These are phyloP conservation scores for Caenorhabditis sinica DNA, from an alignment of 2,888 invertebrate genomes.

Conservation along the genomic window DNA sequence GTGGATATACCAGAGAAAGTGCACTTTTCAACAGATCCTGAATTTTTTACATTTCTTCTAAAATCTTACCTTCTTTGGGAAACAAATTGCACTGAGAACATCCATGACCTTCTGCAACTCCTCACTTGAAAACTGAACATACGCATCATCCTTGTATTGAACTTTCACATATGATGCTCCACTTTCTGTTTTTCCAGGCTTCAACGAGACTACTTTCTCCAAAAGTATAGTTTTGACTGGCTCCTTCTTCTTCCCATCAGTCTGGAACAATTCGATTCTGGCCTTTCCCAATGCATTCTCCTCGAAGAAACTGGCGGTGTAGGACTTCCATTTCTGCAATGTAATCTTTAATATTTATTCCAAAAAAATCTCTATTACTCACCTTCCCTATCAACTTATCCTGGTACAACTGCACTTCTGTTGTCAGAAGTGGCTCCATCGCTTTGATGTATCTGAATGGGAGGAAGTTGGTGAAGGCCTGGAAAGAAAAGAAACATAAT, in stretches of 20 bases:
- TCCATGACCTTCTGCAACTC: conserved; percentile 53
- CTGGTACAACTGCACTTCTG: conserved; percentile 59
- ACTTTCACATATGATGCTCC: conserved; percentile 55
- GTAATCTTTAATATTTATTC: background rate
- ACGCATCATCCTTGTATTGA: conserved; percentile 49
- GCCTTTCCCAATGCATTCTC: conserved; percentile 57
- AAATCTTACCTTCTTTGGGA: conserved; percentile 62
- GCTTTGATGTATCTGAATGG: conserved; percentile 30
- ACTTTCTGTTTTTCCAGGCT: conserved; percentile 57
- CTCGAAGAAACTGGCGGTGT: conserved; percentile 57
- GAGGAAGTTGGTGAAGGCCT: conserved; percentile 29
- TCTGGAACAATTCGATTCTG: conserved; percentile 60
- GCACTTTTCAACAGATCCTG: background rate
- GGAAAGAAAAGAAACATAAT: background rate
- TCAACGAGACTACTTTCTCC: conserved; percentile 54
- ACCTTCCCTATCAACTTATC: conserved; percentile 65
- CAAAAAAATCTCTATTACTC: background rate
- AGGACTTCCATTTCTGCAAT: conserved; percentile 66
- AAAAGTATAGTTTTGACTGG: conserved; percentile 48
- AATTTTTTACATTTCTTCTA: background rate
- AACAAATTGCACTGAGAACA: conserved; percentile 55
- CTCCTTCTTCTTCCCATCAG: conserved; percentile 53
- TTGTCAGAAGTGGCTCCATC: conserved; percentile 60
- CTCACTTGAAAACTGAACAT: conserved; percentile 61
- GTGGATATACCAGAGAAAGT: background rate